phyloP scores from a whole-genome alignment of 2,888 invertebrate species.

The Autographa pulchrina region DNA sequence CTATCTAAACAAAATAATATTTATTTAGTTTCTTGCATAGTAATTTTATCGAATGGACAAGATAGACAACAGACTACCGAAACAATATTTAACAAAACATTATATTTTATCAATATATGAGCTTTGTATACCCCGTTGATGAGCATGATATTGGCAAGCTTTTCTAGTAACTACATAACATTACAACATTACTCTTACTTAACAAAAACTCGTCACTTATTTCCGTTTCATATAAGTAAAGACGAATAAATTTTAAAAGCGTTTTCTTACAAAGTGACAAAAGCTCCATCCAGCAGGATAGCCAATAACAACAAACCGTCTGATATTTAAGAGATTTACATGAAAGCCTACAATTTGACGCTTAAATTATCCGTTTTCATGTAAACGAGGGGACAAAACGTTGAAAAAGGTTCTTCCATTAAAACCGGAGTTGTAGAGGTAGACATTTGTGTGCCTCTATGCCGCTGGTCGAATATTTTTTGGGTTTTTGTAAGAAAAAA shows the following conservation, averaged over 20 bases:
- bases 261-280: neutral
- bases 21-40: too few species aligned
- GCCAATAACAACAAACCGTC: slow-evolving; percentile 17
- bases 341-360: slow-evolving; percentile 17
- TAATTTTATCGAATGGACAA: too few species aligned
- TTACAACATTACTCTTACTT: too few species aligned
- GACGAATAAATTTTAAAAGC: neutral
- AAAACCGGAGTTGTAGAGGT: slow-evolving; percentile 13
- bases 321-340: slow-evolving; percentile 24
- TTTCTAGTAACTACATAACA: too few species aligned
- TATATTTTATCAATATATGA: too few species aligned
- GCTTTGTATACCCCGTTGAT: too few species aligned
- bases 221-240: neutral
- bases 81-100: too few species aligned
- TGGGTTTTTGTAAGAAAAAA: neutral
- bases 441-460: neutral
- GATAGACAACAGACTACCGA: too few species aligned
- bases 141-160: too few species aligned
- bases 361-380: slow-evolving; percentile 35
- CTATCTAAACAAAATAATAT: too few species aligned
- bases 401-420: slow-evolving; percentile 19
- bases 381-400: slow-evolving; percentile 40
- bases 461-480: neutral
- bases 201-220: too few species aligned
- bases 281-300: slow-evolving; percentile 1